Conservation (phyloP, 2,797 vertebrate genomes). For the Tenualosa ilisha region DNA sequence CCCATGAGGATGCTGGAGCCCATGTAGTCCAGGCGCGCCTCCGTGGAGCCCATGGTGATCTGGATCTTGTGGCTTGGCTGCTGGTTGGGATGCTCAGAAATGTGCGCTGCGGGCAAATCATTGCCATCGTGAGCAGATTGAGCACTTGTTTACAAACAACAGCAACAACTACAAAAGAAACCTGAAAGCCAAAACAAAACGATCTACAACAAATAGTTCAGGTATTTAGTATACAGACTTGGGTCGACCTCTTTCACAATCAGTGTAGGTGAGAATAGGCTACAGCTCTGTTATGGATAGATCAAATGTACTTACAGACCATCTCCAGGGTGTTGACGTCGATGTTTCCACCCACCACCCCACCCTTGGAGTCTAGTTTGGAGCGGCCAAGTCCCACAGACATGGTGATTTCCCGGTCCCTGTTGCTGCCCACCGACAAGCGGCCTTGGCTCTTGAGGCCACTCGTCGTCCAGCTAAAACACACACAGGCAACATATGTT, state of each 20-base stretch:
- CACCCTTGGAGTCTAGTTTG: conserved; percentile 96
- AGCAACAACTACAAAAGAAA: too few species aligned
- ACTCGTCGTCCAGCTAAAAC: conserved; percentile 93
- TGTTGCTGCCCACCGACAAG: conserved; percentile 94
- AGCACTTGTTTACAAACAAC: too few species aligned
- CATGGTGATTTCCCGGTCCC: conserved; percentile 98
- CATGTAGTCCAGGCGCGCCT: conserved; percentile 98
- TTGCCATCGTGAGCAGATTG: neutral
- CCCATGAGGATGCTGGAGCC: conserved; percentile 99
- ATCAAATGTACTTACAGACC: conserved; percentile 89
- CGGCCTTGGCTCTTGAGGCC: conserved; percentile 98
- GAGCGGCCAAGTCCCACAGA: conserved; percentile 95
- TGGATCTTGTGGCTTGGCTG: conserved; percentile 98
- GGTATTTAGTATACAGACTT: too few species aligned
- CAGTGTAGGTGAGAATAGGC: neutral
- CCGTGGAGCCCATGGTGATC: conserved; percentile 98
- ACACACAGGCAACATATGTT: neutral
- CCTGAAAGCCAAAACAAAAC: too few species aligned
- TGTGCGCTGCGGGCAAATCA: conserved; percentile 80
- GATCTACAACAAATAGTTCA: too few species aligned
- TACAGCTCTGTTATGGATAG: neutral
- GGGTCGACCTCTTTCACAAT: too few species aligned
- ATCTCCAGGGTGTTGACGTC: conserved; percentile 98
- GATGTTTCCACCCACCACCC: conserved; percentile 97
- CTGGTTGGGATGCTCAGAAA: conserved; percentile 98